A percentile compares a stretch with the other conserved stretches of the same genome.
Conservation (phyloP, 2,797 vertebrate species). For the Pangasius sanitwongsei region DNA sequence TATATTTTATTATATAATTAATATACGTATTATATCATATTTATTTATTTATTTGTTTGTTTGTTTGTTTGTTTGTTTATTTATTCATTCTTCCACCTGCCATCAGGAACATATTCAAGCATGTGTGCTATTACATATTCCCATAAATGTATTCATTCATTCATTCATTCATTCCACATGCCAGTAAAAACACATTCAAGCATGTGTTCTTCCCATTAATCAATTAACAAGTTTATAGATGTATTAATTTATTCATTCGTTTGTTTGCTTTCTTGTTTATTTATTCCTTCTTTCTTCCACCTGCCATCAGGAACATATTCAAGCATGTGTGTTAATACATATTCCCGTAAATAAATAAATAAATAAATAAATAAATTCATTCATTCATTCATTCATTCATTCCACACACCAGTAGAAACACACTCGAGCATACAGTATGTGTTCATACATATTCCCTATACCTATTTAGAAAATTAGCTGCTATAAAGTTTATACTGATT, state of each 20-base stretch:
- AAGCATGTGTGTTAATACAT: not conserved
- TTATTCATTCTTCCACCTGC: not conserved
- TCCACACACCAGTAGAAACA: not conserved
- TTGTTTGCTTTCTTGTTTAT: not conserved
- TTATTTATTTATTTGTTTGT: not conserved
- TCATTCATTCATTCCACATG: not conserved
- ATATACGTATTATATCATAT: too few species aligned
- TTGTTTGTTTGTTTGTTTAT: not conserved
- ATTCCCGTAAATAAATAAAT: not conserved
- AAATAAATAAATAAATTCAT: too few species aligned
- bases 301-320: not conserved
- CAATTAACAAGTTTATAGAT: not conserved
- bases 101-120: not conserved
- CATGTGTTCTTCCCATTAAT: not conserved
- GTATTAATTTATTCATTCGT: not conserved
- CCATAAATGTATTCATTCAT: not conserved
- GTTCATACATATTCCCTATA: not conserved
- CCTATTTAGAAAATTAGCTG: not conserved
- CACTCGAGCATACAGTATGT: not conserved
- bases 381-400: not conserved
- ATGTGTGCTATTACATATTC: not conserved
- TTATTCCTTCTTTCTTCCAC: not conserved
- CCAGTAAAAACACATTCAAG: not conserved
- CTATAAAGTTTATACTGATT: not conserved
- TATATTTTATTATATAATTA: too few species aligned